phyloP scores from a whole-genome alignment of 2,797 vertebrate species.

The Sandelia bainsii region DNA sequence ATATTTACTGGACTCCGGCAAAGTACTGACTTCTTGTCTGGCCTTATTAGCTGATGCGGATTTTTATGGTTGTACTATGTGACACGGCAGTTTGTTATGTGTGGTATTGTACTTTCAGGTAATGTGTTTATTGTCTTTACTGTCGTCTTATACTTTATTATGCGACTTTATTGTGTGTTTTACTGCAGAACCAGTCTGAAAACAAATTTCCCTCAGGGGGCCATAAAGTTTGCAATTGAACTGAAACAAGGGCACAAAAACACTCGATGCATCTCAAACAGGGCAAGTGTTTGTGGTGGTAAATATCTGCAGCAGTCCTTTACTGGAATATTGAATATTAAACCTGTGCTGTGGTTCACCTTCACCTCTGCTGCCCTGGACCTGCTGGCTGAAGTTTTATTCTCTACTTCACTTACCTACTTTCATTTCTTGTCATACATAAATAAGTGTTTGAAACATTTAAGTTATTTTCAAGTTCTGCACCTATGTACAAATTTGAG shows the following conservation, averaged over 20 bases:
- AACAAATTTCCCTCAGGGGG: slow-evolving; percentile 62
- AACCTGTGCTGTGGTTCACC: neutral
- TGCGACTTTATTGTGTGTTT: slow-evolving; percentile 62
- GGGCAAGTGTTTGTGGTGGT: slow-evolving; percentile 21
- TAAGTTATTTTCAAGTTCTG: too few relatives aligned
- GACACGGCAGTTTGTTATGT: slow-evolving; percentile 32
- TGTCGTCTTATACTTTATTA: slow-evolving; percentile 49
- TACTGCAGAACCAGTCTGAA: slow-evolving; percentile 53
- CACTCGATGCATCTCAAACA: slow-evolving; percentile 50
- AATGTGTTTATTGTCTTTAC: slow-evolving; percentile 64
- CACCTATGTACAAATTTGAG: too few relatives aligned
- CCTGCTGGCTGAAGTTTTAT: neutral
- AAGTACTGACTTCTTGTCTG: slow-evolving; percentile 7
- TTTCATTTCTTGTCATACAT: neutral
- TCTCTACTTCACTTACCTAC: neutral
- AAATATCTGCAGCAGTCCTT: slow-evolving; percentile 23
- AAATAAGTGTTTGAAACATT: neutral
- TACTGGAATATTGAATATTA: slow-evolving; percentile 38
- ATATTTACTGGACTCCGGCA: slow-evolving; percentile 37
- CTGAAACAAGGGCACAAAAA: slow-evolving; percentile 51
- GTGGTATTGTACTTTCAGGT: slow-evolving; percentile 44
- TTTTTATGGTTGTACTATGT: slow-evolving; percentile 18
- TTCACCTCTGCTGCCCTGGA: slow-evolving; percentile 21
- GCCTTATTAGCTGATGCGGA: slow-evolving; percentile 33
- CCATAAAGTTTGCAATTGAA: slow-evolving; percentile 55